Base-by-base conservation (phyloP, 2,888 invertebrate species). In the Eucriotettix oculatus region DNA sequence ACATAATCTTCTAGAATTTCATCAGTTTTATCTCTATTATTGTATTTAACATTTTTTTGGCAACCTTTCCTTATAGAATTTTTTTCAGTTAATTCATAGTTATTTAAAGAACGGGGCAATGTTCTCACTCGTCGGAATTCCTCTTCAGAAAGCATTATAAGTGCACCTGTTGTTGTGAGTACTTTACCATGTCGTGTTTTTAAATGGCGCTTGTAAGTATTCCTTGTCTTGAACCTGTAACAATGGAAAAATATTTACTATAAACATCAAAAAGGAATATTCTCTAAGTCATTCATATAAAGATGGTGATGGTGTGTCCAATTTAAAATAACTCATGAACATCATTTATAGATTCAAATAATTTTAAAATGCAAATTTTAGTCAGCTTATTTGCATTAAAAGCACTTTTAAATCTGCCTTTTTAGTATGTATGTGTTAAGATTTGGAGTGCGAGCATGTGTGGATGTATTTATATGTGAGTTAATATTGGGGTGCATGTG, bases 131-230 rank as follows among this genome's bases (percentile, higher is more conserved):
- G 73, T 60, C 72, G 69, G 64, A 74, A 75, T 56, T 75, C 74
- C 64, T 78, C 78, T 62, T 78, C 78, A 0, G 73, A 72, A 11
- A 75, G 71, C 64, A 74, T 69, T 11, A 75, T 66, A 12, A 75
- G 68, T 58, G 77, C 76, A 29, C 79, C 79, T 11, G 73, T 72
- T 10, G 77, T 77, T 9, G 79, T 79, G 41, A 80, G 69, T 40
- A 79, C 74, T 68, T 80, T 79, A 10, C 78, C 77, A 64, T 81
- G 81, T 3, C 79, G 71, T 9, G 79, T 79, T 66, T 77, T 77
- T 61, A 81, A 69, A 66, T 81, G 81, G 2, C 80, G 73, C 66
- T 81, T 81, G 68, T 79, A 81, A 1, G 80, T 79, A 67, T 81
- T 81, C 42, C 80, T 71, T 0, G 81, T 80, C 69, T 80, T 80